Percentiles rank a stretch among this genome's conserved stretches.
These are phyloP conservation scores for Hyalella azteca DNA, from an alignment of 2,888 invertebrate genomes.

Conservation along the genomic window DNA sequence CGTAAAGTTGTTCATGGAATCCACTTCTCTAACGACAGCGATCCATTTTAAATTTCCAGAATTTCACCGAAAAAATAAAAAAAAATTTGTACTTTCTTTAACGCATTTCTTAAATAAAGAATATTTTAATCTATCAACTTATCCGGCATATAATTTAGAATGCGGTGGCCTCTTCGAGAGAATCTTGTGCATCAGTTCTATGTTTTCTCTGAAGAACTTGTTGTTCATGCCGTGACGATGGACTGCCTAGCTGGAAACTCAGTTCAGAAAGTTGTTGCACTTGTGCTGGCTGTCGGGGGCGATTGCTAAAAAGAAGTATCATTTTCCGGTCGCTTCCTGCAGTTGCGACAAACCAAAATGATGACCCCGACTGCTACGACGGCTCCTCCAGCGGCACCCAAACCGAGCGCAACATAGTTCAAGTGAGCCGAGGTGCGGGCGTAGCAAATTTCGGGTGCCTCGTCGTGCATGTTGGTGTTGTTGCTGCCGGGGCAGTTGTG, in stretches of 20 bases:
- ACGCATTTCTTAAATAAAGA: no score
- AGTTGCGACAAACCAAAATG: slow-evolving; percentile 70
- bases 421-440: slow-evolving; percentile 62
- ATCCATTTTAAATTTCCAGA: no score
- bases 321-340: slow-evolving; percentile 61
- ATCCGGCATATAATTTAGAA: neutral
- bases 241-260: neutral
- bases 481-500: slow-evolving; percentile 78
- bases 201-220: neutral
- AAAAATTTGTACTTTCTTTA: no score
- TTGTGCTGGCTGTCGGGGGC: slow-evolving; percentile 27
- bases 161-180: neutral
- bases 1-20: no score
- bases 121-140: neutral
- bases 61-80: no score
- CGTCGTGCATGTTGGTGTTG: slow-evolving; percentile 63
- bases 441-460: slow-evolving; percentile 59
- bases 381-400: slow-evolving; percentile 71
- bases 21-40: no score
- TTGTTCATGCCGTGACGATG: neutral
- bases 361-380: slow-evolving; percentile 69
- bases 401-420: slow-evolving; percentile 71
- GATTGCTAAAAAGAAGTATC: slow-evolving; percentile 47
- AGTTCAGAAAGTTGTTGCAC: slow-evolving; percentile 30
- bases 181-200: neutral